A percentile compares a stretch with the other conserved stretches of the same genome.
Evolutionary conservation across 2,113 vertebrate genomes (phyloP).

Genomic region (Tautogolabrus adspersus): DNA sequence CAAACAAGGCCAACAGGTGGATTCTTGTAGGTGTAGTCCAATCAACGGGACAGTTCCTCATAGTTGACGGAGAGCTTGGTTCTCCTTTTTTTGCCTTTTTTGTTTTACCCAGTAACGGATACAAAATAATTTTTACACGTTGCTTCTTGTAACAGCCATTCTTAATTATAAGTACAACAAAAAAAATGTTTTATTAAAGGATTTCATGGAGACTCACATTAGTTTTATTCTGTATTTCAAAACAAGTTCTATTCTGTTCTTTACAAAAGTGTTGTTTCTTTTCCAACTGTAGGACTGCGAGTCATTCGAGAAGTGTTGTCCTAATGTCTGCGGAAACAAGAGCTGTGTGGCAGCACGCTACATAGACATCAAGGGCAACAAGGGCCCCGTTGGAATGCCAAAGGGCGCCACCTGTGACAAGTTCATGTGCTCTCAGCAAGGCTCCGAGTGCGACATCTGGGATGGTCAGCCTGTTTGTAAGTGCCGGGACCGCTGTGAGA

Average conservation of each 20-base stretch:
- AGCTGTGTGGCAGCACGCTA: slow-evolving; percentile 97
- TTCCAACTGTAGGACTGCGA: slow-evolving; percentile 90
- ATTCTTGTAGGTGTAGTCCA: too few relatives aligned
- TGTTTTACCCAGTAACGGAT: too few relatives aligned
- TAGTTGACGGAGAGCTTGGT: too few relatives aligned
- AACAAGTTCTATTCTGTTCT: background rate
- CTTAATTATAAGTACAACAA: too few relatives aligned
- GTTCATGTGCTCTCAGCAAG: slow-evolving; percentile 98
- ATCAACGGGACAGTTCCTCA: too few relatives aligned
- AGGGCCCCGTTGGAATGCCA: slow-evolving; percentile 94
- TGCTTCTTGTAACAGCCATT: too few relatives aligned
- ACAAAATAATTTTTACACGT: too few relatives aligned
- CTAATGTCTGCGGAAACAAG: slow-evolving; percentile 96
- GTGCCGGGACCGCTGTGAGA: slow-evolving; percentile 96
- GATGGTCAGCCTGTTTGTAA: slow-evolving; percentile 97
- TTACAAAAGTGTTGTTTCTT: slow-evolving; percentile 11
- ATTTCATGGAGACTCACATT: background rate
- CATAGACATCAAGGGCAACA: slow-evolving; percentile 91
- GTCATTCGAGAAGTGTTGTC: slow-evolving; percentile 96
- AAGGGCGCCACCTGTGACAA: slow-evolving; percentile 93
- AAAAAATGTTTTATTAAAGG: too few relatives aligned
- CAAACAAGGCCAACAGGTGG: too few relatives aligned
- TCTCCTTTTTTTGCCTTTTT: too few relatives aligned
- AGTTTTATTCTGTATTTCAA: too few relatives aligned
- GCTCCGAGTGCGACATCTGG: slow-evolving; percentile 98